These are phyloP conservation scores for Cotesia glomerata DNA, from an alignment of 1,140 invertebrate species.

Conservation along the genomic window DNA sequence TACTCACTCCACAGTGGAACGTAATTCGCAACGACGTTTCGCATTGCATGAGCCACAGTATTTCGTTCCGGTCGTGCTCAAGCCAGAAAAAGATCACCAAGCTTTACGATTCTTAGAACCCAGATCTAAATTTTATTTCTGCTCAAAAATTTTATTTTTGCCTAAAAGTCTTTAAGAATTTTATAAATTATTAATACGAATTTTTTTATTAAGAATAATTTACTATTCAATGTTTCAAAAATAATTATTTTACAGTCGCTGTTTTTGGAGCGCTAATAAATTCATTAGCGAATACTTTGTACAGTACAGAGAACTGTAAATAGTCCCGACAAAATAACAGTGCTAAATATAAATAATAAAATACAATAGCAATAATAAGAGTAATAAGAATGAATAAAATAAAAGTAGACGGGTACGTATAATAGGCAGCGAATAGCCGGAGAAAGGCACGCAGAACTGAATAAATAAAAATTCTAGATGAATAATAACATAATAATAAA, in stretches of 20 bases:
- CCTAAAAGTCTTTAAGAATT: not conserved
- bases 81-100: constrained; percentile 4
- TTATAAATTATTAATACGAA: too few species aligned
- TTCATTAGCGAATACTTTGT: not conserved
- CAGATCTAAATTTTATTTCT: not conserved
- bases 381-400: too few species aligned
- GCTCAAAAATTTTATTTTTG: not conserved
- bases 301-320: not conserved
- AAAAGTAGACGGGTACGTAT: too few species aligned
- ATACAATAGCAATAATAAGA: not conserved
- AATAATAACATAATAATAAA: constrained; percentile 4
- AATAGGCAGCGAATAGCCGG: not conserved
- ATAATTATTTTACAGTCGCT: constrained; percentile 3
- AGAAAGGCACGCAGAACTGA: not conserved
- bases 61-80: constrained; percentile 11
- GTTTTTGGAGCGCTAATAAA: constrained; percentile 11
- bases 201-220: too few species aligned
- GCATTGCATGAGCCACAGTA: not conserved
- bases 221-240: not conserved
- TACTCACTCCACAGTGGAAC: not conserved
- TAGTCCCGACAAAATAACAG: not conserved
- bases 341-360: not conserved
- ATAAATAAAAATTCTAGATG: not conserved
- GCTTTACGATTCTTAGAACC: constrained; percentile 1
- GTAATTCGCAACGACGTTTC: constrained; percentile 6